Percentiles rank a stretch among this genome's conserved stretches.
Evolutionary conservation across 2,113 vertebrate species (phyloP).

Genomic region (Perccottus glenii): DNA sequence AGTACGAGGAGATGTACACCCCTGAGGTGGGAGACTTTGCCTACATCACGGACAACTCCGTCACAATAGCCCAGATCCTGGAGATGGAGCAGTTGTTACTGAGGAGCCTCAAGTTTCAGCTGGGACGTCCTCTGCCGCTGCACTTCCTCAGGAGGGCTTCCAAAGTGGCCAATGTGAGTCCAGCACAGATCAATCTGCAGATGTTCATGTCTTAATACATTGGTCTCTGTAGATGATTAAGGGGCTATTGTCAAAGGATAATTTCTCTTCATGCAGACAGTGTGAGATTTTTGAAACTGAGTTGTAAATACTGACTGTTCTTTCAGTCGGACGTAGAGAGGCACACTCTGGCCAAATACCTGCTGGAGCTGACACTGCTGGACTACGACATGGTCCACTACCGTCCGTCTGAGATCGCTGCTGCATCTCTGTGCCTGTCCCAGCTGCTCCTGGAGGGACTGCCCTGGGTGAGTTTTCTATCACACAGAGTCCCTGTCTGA

Average conservation of each 20-base stretch:
- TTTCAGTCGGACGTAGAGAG: conserved; percentile 85
- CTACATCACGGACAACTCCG: conserved; percentile 92
- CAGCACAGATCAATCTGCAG: no score
- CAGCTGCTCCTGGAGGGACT: conserved; percentile 84
- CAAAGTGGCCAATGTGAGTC: conserved; percentile 87
- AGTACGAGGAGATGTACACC: conserved; percentile 91
- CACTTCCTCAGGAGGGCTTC: conserved; percentile 93
- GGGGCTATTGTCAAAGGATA: no score
- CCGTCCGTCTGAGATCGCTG: conserved; percentile 88
- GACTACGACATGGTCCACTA: conserved; percentile 95
- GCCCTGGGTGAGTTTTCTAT: conserved; percentile 84
- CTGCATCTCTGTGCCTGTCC: conserved; percentile 87
- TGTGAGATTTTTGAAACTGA: no score
- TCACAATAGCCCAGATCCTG: conserved; percentile 84
- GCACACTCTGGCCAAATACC: conserved; percentile 92
- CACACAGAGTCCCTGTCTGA: no score
- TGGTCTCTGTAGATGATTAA: no score
- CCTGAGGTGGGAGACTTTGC: conserved; percentile 90
- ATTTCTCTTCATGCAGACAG: no score
- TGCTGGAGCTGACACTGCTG: conserved; percentile 91
- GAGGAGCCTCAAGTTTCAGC: conserved; percentile 82
- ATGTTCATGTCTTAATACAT: no score
- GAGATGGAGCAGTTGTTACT: conserved; percentile 90
- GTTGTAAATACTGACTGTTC: not conserved
- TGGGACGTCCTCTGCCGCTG: conserved; percentile 90